A percentile compares a stretch with the other conserved stretches of the same genome.
Conservation (phyloP, 1,140 invertebrate genomes). For the Chrysopa pallens region DNA sequence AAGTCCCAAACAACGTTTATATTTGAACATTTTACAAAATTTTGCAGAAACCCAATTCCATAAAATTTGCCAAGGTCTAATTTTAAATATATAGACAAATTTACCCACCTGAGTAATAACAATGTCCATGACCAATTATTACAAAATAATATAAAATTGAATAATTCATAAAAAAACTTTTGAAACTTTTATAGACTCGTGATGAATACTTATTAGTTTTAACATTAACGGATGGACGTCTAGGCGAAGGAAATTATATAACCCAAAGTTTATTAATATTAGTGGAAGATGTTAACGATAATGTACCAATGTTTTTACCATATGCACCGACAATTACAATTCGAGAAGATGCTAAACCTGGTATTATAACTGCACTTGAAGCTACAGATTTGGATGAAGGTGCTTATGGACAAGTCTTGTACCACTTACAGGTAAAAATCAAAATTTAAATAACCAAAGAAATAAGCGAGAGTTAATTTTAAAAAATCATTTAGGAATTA, state of each 20-base stretch:
- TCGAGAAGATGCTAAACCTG: slow-evolving; percentile 54
- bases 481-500: slow-evolving; percentile 39
- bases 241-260: slow-evolving; percentile 74
- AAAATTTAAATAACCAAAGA: not conserved
- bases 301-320: slow-evolving; percentile 69
- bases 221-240: slow-evolving; percentile 73
- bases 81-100: too few species aligned
- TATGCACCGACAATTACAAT: slow-evolving; percentile 67
- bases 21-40: too few species aligned
- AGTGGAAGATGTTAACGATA: slow-evolving; percentile 86
- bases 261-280: slow-evolving; percentile 74
- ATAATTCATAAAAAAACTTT: too few species aligned
- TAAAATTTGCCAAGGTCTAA: too few species aligned
- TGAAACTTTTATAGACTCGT: slow-evolving; percentile 35
- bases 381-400: slow-evolving; percentile 80
- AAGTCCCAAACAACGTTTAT: too few species aligned
- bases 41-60: too few species aligned
- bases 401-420: slow-evolving; percentile 67
- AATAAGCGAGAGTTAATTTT: too few species aligned
- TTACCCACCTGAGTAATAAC: too few species aligned
- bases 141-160: too few species aligned
- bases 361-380: slow-evolving; percentile 61
- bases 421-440: slow-evolving; percentile 11
- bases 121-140: too few species aligned
- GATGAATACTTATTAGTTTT: slow-evolving; percentile 79